phyloP scores from a whole-genome alignment of 2,113 vertebrate species.

The Brachypodius melanocephalos region DNA sequence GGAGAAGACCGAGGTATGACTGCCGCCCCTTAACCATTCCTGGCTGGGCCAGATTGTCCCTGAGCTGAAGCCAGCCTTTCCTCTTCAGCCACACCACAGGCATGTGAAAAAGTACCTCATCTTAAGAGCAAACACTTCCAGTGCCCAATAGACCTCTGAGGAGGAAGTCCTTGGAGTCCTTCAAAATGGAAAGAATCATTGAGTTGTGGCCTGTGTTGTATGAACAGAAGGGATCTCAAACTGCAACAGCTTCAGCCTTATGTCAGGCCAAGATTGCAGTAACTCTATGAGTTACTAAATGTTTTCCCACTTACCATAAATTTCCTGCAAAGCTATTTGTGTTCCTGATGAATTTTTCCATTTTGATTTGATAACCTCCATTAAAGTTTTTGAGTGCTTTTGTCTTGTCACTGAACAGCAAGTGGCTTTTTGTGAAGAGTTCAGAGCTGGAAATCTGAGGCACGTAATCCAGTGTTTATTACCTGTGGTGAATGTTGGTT shows the following conservation, averaged over 20 bases:
- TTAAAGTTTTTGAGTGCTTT: neutral
- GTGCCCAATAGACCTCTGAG: neutral
- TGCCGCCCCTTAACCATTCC: neutral
- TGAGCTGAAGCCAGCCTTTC: neutral
- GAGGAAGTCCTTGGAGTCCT: neutral
- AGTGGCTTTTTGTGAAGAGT: neutral
- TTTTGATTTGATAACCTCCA: neutral
- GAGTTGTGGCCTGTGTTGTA: neutral
- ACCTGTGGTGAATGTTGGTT: neutral
- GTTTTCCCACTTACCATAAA: neutral
- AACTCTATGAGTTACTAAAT: neutral
- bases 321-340: neutral
- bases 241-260: neutral
- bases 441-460: neutral
- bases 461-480: neutral
- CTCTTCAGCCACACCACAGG: neutral
- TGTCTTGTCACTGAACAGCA: neutral
- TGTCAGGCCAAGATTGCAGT: neutral
- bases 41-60: neutral
- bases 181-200: neutral
- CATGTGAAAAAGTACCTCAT: neutral
- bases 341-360: neutral
- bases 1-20: neutral
- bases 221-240: neutral
- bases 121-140: neutral